Percentiles rank a stretch among this genome's conserved stretches.
These are phyloP conservation scores for Spodoptera frugiperda DNA, from an alignment of 1,140 invertebrate genomes.

Conservation along the genomic window DNA sequence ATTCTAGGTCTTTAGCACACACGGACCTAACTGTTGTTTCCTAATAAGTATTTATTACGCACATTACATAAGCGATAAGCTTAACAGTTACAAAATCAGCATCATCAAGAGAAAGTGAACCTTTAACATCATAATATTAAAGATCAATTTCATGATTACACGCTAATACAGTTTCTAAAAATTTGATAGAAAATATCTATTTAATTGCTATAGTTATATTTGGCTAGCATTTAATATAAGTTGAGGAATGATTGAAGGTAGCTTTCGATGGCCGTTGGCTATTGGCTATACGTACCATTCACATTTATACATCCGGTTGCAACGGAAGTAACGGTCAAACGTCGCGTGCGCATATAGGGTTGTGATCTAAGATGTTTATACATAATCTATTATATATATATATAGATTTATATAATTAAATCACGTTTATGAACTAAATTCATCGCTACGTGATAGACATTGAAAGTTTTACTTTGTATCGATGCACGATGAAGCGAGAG, in stretches of 20 bases:
- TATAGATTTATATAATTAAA: too few relatives aligned
- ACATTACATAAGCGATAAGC: neutral
- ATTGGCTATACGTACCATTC: conserved; percentile 50
- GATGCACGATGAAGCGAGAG: too few relatives aligned
- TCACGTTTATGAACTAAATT: too few relatives aligned
- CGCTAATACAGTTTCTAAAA: neutral
- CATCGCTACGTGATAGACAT: too few relatives aligned
- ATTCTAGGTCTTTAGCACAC: too few relatives aligned
- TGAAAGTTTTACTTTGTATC: too few relatives aligned
- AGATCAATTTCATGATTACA: too few relatives aligned
- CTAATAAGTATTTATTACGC: conserved; percentile 1
- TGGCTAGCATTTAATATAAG: neutral
- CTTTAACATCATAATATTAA: too few relatives aligned
- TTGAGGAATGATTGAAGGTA: conserved; percentile 12
- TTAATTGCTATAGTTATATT: conserved; percentile 26
- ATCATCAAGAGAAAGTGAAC: too few relatives aligned
- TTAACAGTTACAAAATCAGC: too few relatives aligned
- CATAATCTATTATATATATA: neutral
- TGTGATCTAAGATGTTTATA: neutral
- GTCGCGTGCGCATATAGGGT: conserved; percentile 58
- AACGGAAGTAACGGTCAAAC: conserved; percentile 70
- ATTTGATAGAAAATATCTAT: neutral
- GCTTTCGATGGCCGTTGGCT: conserved; percentile 12
- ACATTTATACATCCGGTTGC: conserved; percentile 65
- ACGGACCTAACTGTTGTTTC: too few relatives aligned